Percentiles rank a stretch among this genome's conserved stretches.
Conservation (phyloP, 2,888 invertebrate species). For the Drosophila kanekoi region DNA sequence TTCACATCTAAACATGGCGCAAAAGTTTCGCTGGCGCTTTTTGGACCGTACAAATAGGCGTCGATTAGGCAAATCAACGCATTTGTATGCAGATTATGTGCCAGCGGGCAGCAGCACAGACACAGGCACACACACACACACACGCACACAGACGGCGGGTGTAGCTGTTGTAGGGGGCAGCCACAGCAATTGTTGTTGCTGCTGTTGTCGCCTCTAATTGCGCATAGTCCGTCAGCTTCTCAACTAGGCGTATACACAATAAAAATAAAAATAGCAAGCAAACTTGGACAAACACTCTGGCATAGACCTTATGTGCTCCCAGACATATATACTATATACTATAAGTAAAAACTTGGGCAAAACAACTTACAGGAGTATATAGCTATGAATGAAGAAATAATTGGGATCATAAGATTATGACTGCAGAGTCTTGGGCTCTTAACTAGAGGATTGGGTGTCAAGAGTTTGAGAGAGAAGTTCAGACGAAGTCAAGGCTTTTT, state of each 20-base stretch:
- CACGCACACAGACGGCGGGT: no score
- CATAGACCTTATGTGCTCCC: background rate
- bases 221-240: constrained; percentile 61
- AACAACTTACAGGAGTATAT: no score
- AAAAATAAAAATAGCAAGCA: constrained; percentile 28
- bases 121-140: no score
- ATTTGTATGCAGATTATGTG: constrained; percentile 82
- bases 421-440: no score
- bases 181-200: constrained; percentile 24
- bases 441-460: no score
- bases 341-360: no score
- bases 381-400: no score
- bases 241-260: constrained; percentile 68
- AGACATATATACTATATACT: background rate
- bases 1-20: constrained; percentile 62
- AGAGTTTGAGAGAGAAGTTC: no score
- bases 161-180: no score
- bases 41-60: constrained; percentile 78
- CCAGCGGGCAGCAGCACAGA: constrained; percentile 59
- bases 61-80: constrained; percentile 82
- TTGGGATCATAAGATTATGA: no score
- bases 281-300: no score
- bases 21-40: constrained; percentile 53
- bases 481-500: no score
- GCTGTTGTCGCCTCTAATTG: constrained; percentile 68